phyloP scores from a whole-genome alignment of 2,113 vertebrate species.

The Embiotoca jacksoni region DNA sequence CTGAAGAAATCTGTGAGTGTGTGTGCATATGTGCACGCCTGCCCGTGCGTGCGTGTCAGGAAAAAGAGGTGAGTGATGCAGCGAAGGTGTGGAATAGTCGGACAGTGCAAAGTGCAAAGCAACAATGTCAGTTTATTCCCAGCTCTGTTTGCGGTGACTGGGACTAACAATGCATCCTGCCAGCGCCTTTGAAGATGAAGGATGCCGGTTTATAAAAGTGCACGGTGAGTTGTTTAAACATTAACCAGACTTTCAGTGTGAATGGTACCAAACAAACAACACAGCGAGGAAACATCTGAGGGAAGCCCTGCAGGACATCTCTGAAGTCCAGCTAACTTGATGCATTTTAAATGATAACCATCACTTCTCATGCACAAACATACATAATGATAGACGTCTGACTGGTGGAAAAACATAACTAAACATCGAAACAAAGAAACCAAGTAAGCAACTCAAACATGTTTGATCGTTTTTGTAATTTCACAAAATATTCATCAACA shows the following conservation, averaged over 20 bases:
- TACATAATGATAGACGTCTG: not conserved
- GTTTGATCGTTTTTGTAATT: not conserved
- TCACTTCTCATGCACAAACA: not conserved
- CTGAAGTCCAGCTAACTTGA: not conserved
- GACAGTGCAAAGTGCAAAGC: conserved; percentile 72
- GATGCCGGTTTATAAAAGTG: conserved; percentile 85
- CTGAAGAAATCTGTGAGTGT: conserved; percentile 14
- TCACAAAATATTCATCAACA: conserved; percentile 1
- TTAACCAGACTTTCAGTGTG: conserved; percentile 84
- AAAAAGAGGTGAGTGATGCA: conserved; percentile 9
- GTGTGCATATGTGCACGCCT: not conserved
- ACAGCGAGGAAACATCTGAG: conserved; percentile 15
- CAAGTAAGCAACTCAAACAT: not conserved
- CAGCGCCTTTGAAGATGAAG: conserved; percentile 88
- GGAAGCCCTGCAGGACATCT: conserved; percentile 2
- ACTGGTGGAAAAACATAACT: not conserved
- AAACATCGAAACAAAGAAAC: conserved; percentile 6
- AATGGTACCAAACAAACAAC: conserved; percentile 30
- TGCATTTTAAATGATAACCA: not conserved
- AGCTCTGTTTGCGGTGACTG: conserved; percentile 72
- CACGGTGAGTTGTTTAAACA: conserved; percentile 84
- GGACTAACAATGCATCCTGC: conserved; percentile 31
- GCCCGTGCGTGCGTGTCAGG: not conserved
- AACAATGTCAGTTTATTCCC: conserved; percentile 77
- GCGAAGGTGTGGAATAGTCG: conserved; percentile 30